Conservation (phyloP, 2,113 vertebrate genomes). For the Ursus arctos region DNA sequence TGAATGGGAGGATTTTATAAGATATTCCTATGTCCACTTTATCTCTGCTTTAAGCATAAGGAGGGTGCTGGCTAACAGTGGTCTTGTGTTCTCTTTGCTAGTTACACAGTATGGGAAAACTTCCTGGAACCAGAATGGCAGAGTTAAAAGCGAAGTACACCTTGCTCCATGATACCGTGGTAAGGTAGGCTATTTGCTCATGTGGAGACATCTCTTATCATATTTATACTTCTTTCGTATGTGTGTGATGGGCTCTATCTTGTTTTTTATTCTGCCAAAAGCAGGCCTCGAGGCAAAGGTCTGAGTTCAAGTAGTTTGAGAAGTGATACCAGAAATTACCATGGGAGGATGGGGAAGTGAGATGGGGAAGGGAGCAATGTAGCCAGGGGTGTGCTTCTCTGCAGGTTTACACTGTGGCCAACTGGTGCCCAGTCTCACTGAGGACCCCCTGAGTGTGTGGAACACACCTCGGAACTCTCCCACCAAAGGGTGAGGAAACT, state of each 20-base stretch:
- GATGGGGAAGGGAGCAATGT: background rate
- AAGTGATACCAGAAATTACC: background rate
- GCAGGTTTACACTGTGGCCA: background rate
- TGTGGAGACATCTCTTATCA: rapidly evolving
- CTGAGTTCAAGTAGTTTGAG: background rate
- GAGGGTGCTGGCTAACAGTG: slow-evolving; percentile 20
- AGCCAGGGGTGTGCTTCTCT: background rate
- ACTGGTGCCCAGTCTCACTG: background rate
- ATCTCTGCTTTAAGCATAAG: background rate
- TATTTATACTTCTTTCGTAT: background rate
- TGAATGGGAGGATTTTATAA: background rate
- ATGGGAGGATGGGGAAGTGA: background rate
- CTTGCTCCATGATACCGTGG: slow-evolving; percentile 89
- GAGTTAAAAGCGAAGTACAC: slow-evolving; percentile 92
- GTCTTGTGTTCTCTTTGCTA: slow-evolving; percentile 82
- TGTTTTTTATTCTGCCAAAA: background rate
- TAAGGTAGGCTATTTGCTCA: slow-evolving; percentile 87
- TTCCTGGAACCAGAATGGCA: slow-evolving; percentile 88
- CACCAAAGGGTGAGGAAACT: background rate
- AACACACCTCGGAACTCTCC: background rate
- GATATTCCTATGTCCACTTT: background rate
- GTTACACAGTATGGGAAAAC: slow-evolving; percentile 91
- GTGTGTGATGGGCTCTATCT: background rate
- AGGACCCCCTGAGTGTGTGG: background rate
- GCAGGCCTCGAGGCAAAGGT: background rate